Evolutionary conservation across 2,888 invertebrate species (phyloP).

Genomic region (Merodon equestris): DNA sequence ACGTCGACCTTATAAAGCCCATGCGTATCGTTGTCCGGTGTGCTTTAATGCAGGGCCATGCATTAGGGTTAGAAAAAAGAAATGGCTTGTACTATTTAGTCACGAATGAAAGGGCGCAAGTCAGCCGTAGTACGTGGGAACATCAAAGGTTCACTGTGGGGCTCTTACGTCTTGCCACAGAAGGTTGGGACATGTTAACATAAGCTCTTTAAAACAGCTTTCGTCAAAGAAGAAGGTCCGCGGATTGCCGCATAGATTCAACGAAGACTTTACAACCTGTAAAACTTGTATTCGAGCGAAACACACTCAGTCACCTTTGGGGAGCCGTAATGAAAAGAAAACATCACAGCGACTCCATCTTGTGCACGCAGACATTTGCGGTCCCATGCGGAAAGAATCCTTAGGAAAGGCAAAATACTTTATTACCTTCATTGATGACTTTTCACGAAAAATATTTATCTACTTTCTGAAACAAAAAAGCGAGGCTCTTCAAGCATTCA

Average conservation of each 20-base stretch:
- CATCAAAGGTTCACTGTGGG: not conserved
- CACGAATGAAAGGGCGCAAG: slow-evolving; percentile 10
- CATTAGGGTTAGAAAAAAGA: slow-evolving; percentile 22
- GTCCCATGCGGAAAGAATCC: slow-evolving; percentile 17
- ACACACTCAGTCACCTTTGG: too few relatives aligned
- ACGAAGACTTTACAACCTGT: slow-evolving; percentile 9
- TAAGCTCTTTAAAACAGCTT: slow-evolving; percentile 8
- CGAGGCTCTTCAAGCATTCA: slow-evolving; percentile 13
- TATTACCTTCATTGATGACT: too few relatives aligned
- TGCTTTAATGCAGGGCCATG: too few relatives aligned
- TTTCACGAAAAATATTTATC: too few relatives aligned
- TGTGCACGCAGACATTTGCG: slow-evolving; percentile 15
- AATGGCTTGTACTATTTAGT: slow-evolving; percentile 23
- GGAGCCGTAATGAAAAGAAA: too few relatives aligned
- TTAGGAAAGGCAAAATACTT: too few relatives aligned
- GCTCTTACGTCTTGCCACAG: slow-evolving; percentile 18
- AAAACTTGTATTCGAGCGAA: too few relatives aligned
- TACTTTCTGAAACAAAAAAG: slow-evolving; percentile 15
- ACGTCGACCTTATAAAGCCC: too few relatives aligned
- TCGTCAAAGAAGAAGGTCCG: slow-evolving; percentile 22
- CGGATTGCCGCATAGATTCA: slow-evolving; percentile 24
- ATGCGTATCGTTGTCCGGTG: too few relatives aligned
- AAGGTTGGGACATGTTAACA: slow-evolving; percentile 21
- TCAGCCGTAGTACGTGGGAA: too few relatives aligned
- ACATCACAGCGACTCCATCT: too few relatives aligned